A percentile compares a stretch with the other conserved stretches of the same genome.
Conservation (phyloP, 2,888 invertebrate genomes). For the Acrobasis consociella region DNA sequence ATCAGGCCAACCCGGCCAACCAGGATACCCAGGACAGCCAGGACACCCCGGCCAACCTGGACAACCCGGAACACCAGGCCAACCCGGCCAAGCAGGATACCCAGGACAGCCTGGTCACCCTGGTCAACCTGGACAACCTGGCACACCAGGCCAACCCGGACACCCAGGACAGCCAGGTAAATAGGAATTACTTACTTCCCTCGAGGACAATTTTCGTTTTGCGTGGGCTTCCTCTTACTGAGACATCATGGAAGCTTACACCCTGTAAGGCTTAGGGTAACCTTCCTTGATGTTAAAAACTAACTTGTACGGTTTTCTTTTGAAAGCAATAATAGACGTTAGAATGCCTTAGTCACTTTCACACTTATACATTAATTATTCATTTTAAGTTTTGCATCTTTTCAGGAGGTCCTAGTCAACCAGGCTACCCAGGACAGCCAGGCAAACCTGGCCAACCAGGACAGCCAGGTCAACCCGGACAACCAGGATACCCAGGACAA, state of each 20-base stretch:
- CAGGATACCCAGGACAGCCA: constrained; percentile 56
- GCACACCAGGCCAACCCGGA: constrained; percentile 31
- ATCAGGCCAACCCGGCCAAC: constrained; percentile 35
- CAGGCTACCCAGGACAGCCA: constrained; percentile 39
- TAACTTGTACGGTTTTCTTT: too few species aligned
- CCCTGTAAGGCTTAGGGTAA: too few species aligned
- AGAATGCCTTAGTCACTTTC: too few species aligned
- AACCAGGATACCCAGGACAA: constrained; percentile 54
- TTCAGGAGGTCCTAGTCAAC: constrained; percentile 30
- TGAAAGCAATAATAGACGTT: too few species aligned
- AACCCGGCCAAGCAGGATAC: constrained; percentile 34
- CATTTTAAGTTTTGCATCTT: too few species aligned
- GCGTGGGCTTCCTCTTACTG: too few species aligned
- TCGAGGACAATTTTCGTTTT: too few species aligned
- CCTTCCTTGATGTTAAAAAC: too few species aligned
- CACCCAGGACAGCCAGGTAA: constrained; percentile 15
- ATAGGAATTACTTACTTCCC: too few species aligned
- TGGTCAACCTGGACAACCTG: constrained; percentile 38
- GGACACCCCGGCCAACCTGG: constrained; percentile 62
- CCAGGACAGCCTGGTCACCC: too few species aligned
- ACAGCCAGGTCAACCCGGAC: constrained; percentile 34
- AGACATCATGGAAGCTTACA: too few species aligned
- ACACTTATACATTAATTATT: too few species aligned
- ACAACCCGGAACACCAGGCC: constrained; percentile 32
- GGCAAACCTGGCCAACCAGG: constrained; percentile 45